Evolutionary conservation across 1,140 invertebrate genomes (phyloP).

Genomic region (Araneus ventricosus): DNA sequence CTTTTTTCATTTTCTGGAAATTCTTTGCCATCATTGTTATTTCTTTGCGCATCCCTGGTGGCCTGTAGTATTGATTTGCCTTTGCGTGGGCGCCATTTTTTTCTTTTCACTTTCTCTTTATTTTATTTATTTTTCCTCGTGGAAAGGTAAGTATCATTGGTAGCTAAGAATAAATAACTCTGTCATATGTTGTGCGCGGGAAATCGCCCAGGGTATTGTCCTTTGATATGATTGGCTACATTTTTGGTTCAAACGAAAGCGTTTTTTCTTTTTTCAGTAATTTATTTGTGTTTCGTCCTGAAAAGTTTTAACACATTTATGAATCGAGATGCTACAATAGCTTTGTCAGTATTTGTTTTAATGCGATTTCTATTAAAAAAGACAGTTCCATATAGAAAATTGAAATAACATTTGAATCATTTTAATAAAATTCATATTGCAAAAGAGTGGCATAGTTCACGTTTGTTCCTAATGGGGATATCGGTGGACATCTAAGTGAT

Average conservation of each 20-base stretch:
- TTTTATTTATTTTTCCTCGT: not conserved
- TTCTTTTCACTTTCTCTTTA: not conserved
- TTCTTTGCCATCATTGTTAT: not conserved
- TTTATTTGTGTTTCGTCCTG: not conserved
- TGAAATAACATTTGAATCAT: too few species aligned
- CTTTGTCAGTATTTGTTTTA: too few species aligned
- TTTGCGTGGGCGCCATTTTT: not conserved
- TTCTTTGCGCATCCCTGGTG: not conserved
- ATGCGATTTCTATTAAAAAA: too few species aligned
- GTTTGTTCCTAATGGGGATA: too few species aligned
- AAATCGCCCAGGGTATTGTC: not conserved
- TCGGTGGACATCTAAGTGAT: too few species aligned
- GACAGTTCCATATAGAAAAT: too few species aligned
- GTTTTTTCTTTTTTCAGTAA: not conserved
- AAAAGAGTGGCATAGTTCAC: too few species aligned
- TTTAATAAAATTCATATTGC: too few species aligned
- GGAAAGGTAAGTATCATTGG: not conserved
- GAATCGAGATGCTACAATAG: too few species aligned
- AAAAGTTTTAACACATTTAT: not conserved
- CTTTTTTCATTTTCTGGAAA: not conserved
- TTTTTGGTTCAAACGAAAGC: not conserved
- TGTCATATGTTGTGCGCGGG: not conserved
- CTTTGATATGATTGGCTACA: not conserved
- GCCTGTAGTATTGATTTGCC: conserved; percentile 19
- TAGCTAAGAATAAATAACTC: conserved; percentile 2